Base-by-base conservation (phyloP, 1,140 invertebrate genomes). In the Acromyrmex charruanus region DNA sequence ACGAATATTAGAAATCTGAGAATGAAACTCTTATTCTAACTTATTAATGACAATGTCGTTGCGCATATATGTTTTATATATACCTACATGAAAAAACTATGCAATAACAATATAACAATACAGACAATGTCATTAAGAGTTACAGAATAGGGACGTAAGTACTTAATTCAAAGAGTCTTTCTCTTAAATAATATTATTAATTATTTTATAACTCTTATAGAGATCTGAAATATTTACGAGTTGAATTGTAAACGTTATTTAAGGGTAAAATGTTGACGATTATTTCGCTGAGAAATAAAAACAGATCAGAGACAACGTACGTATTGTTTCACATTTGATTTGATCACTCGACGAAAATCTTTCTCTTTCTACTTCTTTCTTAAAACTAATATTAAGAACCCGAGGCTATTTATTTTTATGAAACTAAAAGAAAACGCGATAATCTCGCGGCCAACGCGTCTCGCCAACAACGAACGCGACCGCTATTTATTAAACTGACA, bases 381-480 rank as follows among this genome's bases (percentile, higher is more conserved):
- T 35, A 35, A 35, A 74, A 74, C 35, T 58, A 21, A 35, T 55
- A 65, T 77, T 14, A 31, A 65, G 1, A 65, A 63, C 9, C 21
- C 12, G 4, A 39, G n/a, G 3, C 3, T 75, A 12, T 7, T 74
- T 31, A 10, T 28, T 77, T 10, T 49, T 7, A 63, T 44, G 0
- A 44, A 44, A 63, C 7, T 77, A 63, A 39, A 77, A 18, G 28
- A 16, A 74, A 77, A 44, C 31, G 35, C 25, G 25, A 65, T n/a
- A n/a, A 31, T 65, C 16, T 35, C 31, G 44, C 63, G n/a, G n/a
- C 18, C 44, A 55, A n/a, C n/a, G n/a, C n/a, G 65, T 25, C 58
- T 71, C 12, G 12, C 31, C 65, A 81, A 81, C 49, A 51, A 66
- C 49, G 31, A 69, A 81, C n/a, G 21, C 21, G 49, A 81, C 18